Base-by-base conservation (phyloP, 2,113 vertebrate species). In the Hyla sarda region DNA sequence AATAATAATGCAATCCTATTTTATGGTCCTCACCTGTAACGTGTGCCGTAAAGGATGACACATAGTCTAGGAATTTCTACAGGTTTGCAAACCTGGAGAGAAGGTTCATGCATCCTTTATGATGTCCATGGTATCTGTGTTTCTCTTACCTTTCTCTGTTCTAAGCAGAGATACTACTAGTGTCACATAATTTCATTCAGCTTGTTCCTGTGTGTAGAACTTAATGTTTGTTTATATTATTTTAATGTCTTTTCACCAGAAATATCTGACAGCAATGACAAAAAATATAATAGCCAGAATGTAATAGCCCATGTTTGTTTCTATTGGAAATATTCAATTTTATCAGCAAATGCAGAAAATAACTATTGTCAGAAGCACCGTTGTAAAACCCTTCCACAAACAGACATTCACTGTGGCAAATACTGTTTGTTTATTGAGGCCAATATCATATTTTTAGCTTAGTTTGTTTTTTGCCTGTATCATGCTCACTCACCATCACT, bases 361-460 rank as follows among this genome's bases (percentile, higher is more conserved):
- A 12, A 41, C 23, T 65, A 65, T 60, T 76, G 37, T 50, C 10
- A n/a, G 45, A 54, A 34, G 74, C 16, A 13, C 3, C 16, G 30
- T 77, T 3, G 32, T n/a, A 67, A 52, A 19, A 71, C 32, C 65
- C 47, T 34, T 47, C n/a, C 1, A 25, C 23, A 81, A 86, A 45
- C 83, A 71, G 30, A 37, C 21, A 52, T 78, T 85, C 58, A 78
- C 37, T 47, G 71, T 30, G 75, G 62, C 75, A 56, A 48, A 19
- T 56, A 48, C n/a, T 60, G 28, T 56, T 72, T 34, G 72, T 45
- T 54, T 9, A 47, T 25, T 32, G 48, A 86, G 58, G 84, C 75
- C 60, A 81, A 78, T 14, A 50, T 71, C 75, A 80, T 86, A 80
- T 86, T 86, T 65, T 86, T 86, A 86, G 84, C 76, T 79, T n/a